Conservation (phyloP, 1,140 invertebrate genomes). For the Pogonomyrmex californicus region DNA sequence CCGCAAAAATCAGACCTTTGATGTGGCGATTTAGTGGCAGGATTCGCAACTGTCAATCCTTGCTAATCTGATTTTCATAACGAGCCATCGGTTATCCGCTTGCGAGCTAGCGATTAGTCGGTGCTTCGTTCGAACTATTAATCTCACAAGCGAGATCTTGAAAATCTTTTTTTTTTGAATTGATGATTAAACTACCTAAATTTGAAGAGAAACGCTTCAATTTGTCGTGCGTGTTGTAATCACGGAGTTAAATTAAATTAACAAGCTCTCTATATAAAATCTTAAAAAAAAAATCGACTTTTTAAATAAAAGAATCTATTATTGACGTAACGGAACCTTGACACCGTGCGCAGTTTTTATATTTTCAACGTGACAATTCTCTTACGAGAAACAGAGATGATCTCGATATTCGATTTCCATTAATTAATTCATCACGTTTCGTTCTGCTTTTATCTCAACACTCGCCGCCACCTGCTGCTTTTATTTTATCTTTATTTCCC, state of each 20-base stretch:
- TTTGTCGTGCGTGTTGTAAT: neutral
- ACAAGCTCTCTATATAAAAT: neutral
- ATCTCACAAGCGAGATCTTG: neutral
- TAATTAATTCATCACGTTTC: slow-evolving; percentile 40
- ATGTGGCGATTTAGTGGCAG: neutral
- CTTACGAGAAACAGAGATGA: neutral
- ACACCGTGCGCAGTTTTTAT: neutral
- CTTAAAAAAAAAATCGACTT: neutral
- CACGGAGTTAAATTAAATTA: slow-evolving; percentile 1
- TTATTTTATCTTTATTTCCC: slow-evolving; percentile 19
- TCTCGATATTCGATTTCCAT: slow-evolving; percentile 3
- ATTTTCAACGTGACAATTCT: neutral
- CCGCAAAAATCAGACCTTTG: neutral
- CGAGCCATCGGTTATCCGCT: neutral
- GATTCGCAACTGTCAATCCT: neutral
- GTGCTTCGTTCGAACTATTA: slow-evolving; percentile 4
- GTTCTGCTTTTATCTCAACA: neutral
- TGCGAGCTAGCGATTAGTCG: neutral
- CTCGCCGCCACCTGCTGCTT: slow-evolving; percentile 1
- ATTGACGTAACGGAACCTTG: neutral
- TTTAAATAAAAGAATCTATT: neutral
- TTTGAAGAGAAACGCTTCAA: slow-evolving; percentile 4
- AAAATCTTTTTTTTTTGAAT: neutral
- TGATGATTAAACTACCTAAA: neutral
- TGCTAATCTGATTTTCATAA: slow-evolving; percentile 28